These are phyloP conservation scores for Temnopleurus reevesii DNA, from an alignment of 53 echinoderm and acorn worm species.

Conservation along the genomic window DNA sequence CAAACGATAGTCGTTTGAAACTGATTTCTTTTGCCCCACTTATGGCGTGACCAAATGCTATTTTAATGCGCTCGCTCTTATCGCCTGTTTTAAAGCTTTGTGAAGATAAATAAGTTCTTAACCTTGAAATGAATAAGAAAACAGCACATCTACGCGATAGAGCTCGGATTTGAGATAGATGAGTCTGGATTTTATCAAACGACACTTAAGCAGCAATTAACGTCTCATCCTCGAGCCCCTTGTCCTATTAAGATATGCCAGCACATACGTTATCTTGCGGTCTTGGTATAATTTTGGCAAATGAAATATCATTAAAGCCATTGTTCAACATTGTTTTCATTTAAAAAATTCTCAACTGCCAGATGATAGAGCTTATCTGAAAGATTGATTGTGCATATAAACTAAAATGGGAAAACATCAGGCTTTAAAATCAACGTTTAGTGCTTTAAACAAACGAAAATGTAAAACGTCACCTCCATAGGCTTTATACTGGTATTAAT, in stretches of 20 bases:
- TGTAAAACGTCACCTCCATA: too few species aligned
- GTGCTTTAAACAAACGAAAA: too few species aligned
- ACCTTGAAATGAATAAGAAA: neutral
- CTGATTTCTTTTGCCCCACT: neutral
- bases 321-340: too few species aligned
- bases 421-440: too few species aligned
- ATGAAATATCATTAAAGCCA: too few species aligned
- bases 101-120: neutral
- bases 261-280: neutral
- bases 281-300: neutral
- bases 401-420: too few species aligned
- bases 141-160: constrained; percentile 18
- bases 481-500: too few species aligned
- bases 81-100: neutral
- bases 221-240: constrained; percentile 1
- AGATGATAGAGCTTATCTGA: too few species aligned
- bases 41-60: neutral
- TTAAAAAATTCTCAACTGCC: too few species aligned
- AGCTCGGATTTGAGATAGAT: neutral
- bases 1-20: neutral
- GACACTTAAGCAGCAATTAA: constrained; percentile 52
- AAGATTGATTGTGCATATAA: too few species aligned
- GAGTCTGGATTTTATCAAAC: constrained; percentile 22
- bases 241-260: constrained; percentile 11
- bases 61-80: neutral